Base-by-base conservation (phyloP, 2,888 invertebrate species). In the Lissocephala sabroskyi region DNA sequence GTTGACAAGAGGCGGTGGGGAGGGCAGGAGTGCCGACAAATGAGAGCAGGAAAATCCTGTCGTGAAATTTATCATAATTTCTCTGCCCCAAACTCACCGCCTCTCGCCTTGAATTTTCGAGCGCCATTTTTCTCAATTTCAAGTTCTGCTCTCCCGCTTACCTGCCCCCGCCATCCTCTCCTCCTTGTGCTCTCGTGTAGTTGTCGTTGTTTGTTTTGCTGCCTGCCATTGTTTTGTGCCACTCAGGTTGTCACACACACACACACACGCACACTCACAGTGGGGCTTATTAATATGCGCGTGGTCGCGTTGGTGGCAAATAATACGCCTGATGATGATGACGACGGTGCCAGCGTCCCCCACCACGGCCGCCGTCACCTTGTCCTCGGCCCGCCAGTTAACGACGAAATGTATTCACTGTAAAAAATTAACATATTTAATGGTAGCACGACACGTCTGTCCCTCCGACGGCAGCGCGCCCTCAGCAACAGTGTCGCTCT, bases 341-440 rank as follows among this genome's bases (percentile, higher is more conserved):
- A 49, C 30, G 16, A 16, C 9, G 7, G 16, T 13, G 16, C 4
- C 35, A 16, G 16, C 16, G 16, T 3, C 35, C 16, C 13, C 6
- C 35, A 10, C 4, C 35, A 35, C 16, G 35, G 35, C 13, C 35
- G 35, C 35, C 3, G 35, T 16, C 3, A 10, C 3, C 41, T 35
- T 32, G 33, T 17, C 43, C 32, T 29, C 17, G 30, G 14, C 14
- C 40, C 7, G 11, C 9, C 41, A 9, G 28, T 36, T 52, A 7
- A 53, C 41, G 68, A 56, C 62, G 56, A 71, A 76, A 77, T 74
- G 78, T 71, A 66, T 71, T 68, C 76, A 63, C 73, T 73, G 78
- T 74, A 64, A 73, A 73, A n/a, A 76, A 74, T 74, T 74, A 78
- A 76, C 74, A 74, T 74, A 74, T 68, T 74, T 78, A 78, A 74